Base-by-base conservation (phyloP, 2,888 invertebrate genomes). In the Euzophera pinguis region DNA sequence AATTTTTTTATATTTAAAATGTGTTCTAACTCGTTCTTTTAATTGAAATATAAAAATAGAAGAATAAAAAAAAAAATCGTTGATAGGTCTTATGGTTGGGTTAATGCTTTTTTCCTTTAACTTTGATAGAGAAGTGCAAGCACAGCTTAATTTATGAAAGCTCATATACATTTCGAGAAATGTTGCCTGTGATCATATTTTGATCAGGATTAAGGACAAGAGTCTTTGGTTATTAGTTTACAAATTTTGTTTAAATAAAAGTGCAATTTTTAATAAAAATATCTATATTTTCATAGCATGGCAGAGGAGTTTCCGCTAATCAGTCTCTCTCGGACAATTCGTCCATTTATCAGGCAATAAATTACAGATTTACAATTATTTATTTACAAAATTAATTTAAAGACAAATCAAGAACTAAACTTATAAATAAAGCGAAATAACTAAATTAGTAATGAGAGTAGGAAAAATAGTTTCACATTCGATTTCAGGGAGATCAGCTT, bases 251-350 rank as follows among this genome's bases (percentile, higher is more conserved):
- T 49, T 27, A 38, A 10, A n/a, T 43, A 35, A 43, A 41, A 50
- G 13, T 35, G 42, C 42, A 32, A 16, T 12, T 42, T 22, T 22
- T 22, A 22, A 22, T 22, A 42, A 50, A 50, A 10, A 32, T 32
- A 35, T 16, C 22, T 38, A 35, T 35, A n/a, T 43, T 32, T 50
- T 13, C 17, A 51, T 50, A 35, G 49, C 39, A 6, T 32, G 42
- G 16, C 39, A 32, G 41, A 29, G 12, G 14, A 42, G 8, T 38
- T 7, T 29, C 50, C 35, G 51, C 43, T n/a, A 69, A 71, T 83
- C 83, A 83, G 83, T 84, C 83, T 78, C 75, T 78, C 75, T 59
- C 64, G 73, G 76, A 79, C 75, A 64, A 61, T 59, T 56, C 63
- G 69, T 71, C 72, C 73, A 67, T 67, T 67, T 66, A 71, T 71